These are phyloP conservation scores for Sinotaia quadrata DNA, from an alignment of 2,888 invertebrate species.

Conservation along the genomic window DNA sequence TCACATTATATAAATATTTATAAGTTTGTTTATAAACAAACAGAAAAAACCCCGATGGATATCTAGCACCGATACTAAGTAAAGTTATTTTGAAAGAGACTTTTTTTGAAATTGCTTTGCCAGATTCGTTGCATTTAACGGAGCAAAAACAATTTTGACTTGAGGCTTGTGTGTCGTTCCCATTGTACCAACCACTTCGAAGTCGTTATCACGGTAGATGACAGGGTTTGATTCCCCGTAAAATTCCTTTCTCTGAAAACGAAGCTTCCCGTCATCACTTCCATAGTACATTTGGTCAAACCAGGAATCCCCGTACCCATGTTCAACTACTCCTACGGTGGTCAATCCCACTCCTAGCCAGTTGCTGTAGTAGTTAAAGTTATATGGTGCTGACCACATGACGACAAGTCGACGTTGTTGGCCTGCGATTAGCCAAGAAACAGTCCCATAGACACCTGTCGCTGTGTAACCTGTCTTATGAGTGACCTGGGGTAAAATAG, in stretches of 20 bases:
- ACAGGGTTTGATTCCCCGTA: constrained; percentile 11
- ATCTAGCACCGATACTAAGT: no score
- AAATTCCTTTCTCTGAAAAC: constrained; percentile 18
- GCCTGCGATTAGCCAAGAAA: constrained; percentile 31
- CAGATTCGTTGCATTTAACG: constrained; percentile 16
- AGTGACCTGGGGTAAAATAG: neutral
- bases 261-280: neutral
- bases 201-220: constrained; percentile 18
- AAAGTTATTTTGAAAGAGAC: no score
- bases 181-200: constrained; percentile 30
- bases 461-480: neutral
- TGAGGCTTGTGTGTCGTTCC: constrained; percentile 32
- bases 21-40: no score
- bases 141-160: constrained; percentile 28
- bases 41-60: no score
- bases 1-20: no score
- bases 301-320: constrained; percentile 13
- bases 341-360: constrained; percentile 35
- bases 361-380: constrained; percentile 33
- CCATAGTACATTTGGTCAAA: constrained; percentile 33
- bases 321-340: neutral
- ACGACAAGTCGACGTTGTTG: constrained; percentile 29
- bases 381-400: constrained; percentile 38
- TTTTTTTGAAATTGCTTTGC: no score
- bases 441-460: constrained; percentile 28